Evolutionary conservation across 2,888 invertebrate species (phyloP), one percentile per base, ranked within the genome.

Genomic region (Aphrophora alni): DNA sequence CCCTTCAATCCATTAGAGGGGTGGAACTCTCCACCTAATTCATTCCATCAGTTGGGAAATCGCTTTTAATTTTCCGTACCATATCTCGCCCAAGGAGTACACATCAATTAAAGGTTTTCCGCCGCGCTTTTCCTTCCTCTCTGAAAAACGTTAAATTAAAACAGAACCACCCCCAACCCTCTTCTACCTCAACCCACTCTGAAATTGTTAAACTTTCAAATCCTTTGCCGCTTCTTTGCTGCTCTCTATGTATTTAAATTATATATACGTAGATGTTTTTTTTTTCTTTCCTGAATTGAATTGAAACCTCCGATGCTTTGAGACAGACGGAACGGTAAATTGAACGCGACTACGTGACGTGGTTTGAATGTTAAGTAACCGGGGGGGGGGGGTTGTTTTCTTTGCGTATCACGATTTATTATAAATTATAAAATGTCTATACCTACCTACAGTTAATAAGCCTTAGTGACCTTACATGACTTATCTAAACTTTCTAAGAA

Each of bases 1-100:
- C 33, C 59, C 59, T 59, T 59, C 59, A 59, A 59, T 59, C 59
- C 59, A 59, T 59, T 59, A 59, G 33, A 8, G 33, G 33, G 33
- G 33, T 33, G 8, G 8, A 59, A 59, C 59, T 59, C 59, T 59
- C 59, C 59, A 59, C 59, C 59, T 59, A 59, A 59, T 59, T 59
- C 59, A 59, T 59, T 59, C 59, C 59, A 59, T 59, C 59, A 59
- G 59, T 21, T 59, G 59, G 59, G 59, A 59, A 59, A 59, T 59
- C 59, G 59, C 59, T 59, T 59, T 59, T 59, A 59, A 59, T 59
- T 59, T 59, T 59, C 59, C 59, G 59, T 59, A 21, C 59, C 59
- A 59, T 59, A 59, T 59, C 59, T 59, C 59, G 59, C 59, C 59
- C 14, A 59, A 59, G 59, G 59, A 44, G 44, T 44, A 59, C 59